Evolutionary conservation across 1,140 invertebrate species (phyloP).

Genomic region (Lasioglossum baleicum): DNA sequence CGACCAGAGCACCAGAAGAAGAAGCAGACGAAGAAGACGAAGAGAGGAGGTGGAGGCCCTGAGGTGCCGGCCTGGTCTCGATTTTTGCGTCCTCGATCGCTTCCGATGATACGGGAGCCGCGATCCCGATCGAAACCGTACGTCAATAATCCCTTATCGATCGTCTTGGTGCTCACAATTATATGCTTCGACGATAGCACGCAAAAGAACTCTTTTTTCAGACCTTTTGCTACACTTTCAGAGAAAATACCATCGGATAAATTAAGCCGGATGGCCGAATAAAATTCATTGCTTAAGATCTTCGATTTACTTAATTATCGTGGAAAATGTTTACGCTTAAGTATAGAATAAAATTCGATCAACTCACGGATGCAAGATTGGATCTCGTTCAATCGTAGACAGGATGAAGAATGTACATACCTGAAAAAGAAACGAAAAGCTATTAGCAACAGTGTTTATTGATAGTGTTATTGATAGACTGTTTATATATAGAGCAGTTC

Average conservation of each 20-base stretch:
- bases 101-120: background rate
- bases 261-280: too few species aligned
- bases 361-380: background rate
- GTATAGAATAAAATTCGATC: background rate
- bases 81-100: constrained; percentile 29
- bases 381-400: background rate
- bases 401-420: constrained; percentile 46
- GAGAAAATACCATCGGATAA: too few species aligned
- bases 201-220: background rate
- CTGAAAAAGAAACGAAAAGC: constrained; percentile 62
- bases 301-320: too few species aligned
- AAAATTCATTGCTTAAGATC: too few species aligned
- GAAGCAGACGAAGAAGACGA: too few species aligned
- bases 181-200: background rate
- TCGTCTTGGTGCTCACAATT: background rate
- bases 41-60: background rate
- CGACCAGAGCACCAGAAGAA: too few species aligned
- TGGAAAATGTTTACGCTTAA: too few species aligned
- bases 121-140: background rate
- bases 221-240: too few species aligned
- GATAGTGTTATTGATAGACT: constrained; percentile 5
- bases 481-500: constrained; percentile 50
- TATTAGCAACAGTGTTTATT: constrained; percentile 20
- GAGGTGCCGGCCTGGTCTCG: background rate
- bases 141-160: background rate